These are phyloP conservation scores for Mola mola DNA, from an alignment of 2,113 vertebrate species.

Conservation along the genomic window DNA sequence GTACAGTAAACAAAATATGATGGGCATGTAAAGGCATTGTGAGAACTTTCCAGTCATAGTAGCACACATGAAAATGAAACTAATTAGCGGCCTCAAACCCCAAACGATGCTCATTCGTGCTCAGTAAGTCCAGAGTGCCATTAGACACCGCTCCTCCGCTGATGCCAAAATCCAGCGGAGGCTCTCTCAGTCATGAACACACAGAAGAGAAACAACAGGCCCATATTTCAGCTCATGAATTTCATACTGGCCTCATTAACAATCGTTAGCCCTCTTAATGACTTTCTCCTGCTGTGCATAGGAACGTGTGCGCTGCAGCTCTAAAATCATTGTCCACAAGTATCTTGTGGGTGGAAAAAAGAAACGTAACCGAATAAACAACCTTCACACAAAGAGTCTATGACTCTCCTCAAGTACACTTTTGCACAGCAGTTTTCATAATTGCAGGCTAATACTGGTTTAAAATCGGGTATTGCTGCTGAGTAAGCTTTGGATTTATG, in stretches of 20 bases:
- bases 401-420: conserved; percentile 16
- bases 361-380: conserved; percentile 3
- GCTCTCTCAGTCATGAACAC: conserved; percentile 26
- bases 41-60: conserved; percentile 7
- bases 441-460: conserved; percentile 6
- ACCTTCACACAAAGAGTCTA: conserved; percentile 36
- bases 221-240: conserved; percentile 50
- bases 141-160: conserved; percentile 22
- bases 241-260: conserved; percentile 64
- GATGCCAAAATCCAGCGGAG: conserved; percentile 48
- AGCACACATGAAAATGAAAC: conserved; percentile 23
- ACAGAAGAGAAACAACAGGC: conserved; percentile 45
- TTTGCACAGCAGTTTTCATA: conserved; percentile 19
- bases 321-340: conserved; percentile 46
- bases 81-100: conserved; percentile 32
- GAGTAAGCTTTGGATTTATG: not conserved
- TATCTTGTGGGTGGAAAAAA: conserved; percentile 30
- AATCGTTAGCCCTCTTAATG: conserved; percentile 67
- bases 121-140: too few relatives aligned
- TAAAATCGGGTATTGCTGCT: not conserved
- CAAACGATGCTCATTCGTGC: conserved; percentile 18
- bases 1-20: not conserved
- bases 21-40: conserved; percentile 15
- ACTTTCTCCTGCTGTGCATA: conserved; percentile 55
- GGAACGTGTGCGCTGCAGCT: conserved; percentile 5